Percentiles rank a stretch among this genome's conserved stretches.
Evolutionary conservation across 2,888 invertebrate species (phyloP).

Genomic region (Atethmia centrago): DNA sequence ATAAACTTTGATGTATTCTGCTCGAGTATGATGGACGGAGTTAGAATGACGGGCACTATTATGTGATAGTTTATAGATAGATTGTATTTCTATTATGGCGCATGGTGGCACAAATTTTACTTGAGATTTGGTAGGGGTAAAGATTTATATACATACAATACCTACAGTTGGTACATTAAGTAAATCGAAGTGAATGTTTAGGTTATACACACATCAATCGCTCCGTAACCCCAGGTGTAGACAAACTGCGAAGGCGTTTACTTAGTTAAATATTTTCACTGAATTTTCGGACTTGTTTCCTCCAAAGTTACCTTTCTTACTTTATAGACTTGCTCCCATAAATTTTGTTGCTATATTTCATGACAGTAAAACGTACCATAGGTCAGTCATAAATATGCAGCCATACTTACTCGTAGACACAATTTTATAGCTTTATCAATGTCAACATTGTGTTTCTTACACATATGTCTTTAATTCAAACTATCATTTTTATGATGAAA

Average conservation of each 20-base stretch:
- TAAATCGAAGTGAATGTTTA: background rate
- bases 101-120: constrained; percentile 43
- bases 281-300: background rate
- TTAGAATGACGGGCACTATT: constrained; percentile 52
- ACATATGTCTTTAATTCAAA: constrained; percentile 46
- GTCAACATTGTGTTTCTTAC: constrained; percentile 30
- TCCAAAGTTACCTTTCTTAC: background rate
- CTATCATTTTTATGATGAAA: constrained; percentile 63
- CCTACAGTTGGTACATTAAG: too few relatives aligned
- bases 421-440: constrained; percentile 41
- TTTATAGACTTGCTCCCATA: constrained; percentile 10
- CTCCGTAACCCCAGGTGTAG: background rate
- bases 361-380: constrained; percentile 13
- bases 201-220: background rate
- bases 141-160: background rate
- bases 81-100: constrained; percentile 37
- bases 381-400: constrained; percentile 28
- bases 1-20: constrained; percentile 65
- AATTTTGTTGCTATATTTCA: constrained; percentile 1
- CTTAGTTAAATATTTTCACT: constrained; percentile 1
- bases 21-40: constrained; percentile 59
- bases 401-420: constrained; percentile 1
- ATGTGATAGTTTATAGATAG: constrained; percentile 45
- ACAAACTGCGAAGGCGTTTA: too few relatives aligned
- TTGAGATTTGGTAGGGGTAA: background rate